A percentile compares a stretch with the other conserved stretches of the same genome.
These are phyloP conservation scores for Cataglyphis hispanica DNA, from an alignment of 1,140 invertebrate genomes.

Conservation along the genomic window DNA sequence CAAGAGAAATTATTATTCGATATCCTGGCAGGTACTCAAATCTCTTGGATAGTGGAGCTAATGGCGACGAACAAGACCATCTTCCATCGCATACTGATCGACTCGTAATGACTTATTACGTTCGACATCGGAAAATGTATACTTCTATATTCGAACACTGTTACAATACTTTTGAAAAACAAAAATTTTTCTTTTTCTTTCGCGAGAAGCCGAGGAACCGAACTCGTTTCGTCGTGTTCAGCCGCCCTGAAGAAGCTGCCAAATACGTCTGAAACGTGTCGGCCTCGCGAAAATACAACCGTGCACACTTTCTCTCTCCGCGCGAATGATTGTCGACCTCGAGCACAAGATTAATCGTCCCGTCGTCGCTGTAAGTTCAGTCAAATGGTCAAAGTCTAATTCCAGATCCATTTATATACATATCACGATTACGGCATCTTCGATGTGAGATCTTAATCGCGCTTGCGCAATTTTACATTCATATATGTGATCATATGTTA, in stretches of 20 bases:
- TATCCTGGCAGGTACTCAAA: background rate
- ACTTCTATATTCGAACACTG: too few species aligned
- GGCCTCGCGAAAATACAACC: background rate
- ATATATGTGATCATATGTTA: too few species aligned
- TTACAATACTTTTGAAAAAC: background rate
- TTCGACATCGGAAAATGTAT: background rate
- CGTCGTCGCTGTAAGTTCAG: too few species aligned
- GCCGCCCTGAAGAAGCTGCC: background rate
- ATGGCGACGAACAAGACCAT: background rate
- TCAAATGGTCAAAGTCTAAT: too few species aligned
- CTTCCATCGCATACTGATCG: conserved; percentile 37
- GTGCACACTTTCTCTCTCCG: too few species aligned
- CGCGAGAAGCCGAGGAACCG: background rate
- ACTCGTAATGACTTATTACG: conserved; percentile 17
- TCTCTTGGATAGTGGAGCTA: background rate
- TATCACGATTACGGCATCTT: too few species aligned
- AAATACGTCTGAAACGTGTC: conserved; percentile 16
- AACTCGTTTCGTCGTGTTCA: conserved; percentile 6
- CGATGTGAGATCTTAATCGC: too few species aligned
- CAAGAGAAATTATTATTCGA: background rate
- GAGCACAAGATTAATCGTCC: too few species aligned
- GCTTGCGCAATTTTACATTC: too few species aligned
- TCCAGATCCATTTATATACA: too few species aligned
- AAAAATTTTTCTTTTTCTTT: background rate
- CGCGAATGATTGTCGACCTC: too few species aligned